These are phyloP conservation scores for Brienomyrus longianalis DNA, from an alignment of 2,113 vertebrate species.

Conservation along the genomic window DNA sequence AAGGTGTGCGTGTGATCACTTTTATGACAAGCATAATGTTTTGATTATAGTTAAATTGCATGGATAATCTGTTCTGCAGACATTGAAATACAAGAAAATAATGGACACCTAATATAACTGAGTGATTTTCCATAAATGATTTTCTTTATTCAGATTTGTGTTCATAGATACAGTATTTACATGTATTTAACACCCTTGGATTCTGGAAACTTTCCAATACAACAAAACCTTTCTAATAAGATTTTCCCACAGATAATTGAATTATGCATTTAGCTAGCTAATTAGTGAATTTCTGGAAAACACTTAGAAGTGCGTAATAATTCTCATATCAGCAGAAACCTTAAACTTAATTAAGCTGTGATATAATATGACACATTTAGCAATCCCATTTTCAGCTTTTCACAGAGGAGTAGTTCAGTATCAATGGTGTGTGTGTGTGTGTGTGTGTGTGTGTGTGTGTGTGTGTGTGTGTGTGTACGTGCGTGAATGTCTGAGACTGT, in stretches of 20 bases:
- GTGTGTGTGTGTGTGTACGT: constrained; percentile 10
- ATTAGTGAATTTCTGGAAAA: neutral
- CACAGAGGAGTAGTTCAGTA: neutral
- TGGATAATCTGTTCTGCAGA: neutral
- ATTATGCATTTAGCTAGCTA: neutral
- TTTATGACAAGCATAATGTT: neutral
- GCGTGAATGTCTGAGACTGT: neutral
- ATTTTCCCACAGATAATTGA: neutral
- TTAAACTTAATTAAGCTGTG: neutral
- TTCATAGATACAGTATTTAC: neutral
- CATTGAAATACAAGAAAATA: neutral
- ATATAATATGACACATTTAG: neutral
- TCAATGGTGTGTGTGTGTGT: neutral
- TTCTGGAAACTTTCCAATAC: neutral
- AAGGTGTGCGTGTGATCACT: neutral
- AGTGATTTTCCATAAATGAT: neutral
- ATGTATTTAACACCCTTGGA: neutral
- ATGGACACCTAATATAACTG: neutral
- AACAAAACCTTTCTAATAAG: neutral
- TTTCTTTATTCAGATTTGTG: neutral
- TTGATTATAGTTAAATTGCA: neutral
- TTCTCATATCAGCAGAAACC: neutral
- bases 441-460: constrained; percentile 15
- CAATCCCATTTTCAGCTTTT: neutral
- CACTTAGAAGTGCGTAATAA: neutral